Evolutionary conservation across 2,113 vertebrate genomes (phyloP), one percentile per base, ranked within the genome.

Genomic region (Embiotoca jacksoni): DNA sequence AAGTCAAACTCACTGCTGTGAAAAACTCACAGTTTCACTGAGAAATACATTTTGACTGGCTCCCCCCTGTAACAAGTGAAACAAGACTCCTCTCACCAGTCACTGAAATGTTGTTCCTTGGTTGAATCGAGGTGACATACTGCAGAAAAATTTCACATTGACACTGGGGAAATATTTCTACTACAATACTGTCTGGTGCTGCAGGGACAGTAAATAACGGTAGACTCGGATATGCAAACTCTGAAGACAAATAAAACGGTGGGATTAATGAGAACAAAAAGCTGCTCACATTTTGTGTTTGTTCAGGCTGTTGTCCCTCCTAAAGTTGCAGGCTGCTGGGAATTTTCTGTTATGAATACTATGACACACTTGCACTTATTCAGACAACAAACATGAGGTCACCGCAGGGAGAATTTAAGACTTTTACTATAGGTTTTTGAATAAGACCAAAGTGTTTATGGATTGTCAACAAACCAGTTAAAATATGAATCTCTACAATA

Each of bases 281-380:
- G n/a, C 44, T 53, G 35, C 8, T 76, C 61, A 50, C 35, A 2
- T 66, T 77, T 66, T 55, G 6, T 88, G 82, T 92, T 90, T 89
- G 87, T 83, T 85, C 72, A 89, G 11, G 60, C 53, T 82, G 78
- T 82, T 81, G 82, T 88, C 86, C 61, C 66, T 81, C 74, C 68
- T 79, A 72, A 81, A 82, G 65, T 44, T 56, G 52, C 55, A 54
- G 53, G 11, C 58, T 72, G 52, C 71, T 56, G 68, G 84, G 77
- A 85, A 87, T 64, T 58, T 60, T 83, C 58, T 32, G 75, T 54
- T 15, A 4, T 33, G 58, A 64, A 10, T 16, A n/a, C 32, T 33
- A 41, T 35, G 65, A 77, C 61, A 72, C 31, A 14, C 49, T 3
- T 36, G 47, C 32, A 44, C 68, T 46, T 16, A 60, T 9, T 37